phyloP scores from a whole-genome alignment of 1,140 invertebrate species.

The Drosophila truncata region DNA sequence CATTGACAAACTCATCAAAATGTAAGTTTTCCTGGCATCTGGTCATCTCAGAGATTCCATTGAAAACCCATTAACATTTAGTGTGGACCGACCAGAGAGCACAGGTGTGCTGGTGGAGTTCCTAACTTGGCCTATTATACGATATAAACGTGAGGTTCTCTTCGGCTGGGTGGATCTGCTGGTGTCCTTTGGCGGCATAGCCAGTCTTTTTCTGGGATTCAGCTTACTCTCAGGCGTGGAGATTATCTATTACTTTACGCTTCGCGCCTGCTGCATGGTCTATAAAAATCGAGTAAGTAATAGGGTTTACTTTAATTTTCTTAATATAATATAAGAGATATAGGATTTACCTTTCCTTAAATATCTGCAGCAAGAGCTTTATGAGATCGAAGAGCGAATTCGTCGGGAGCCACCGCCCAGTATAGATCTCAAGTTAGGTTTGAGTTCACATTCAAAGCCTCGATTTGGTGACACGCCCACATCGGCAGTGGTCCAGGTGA shows the following conservation, averaged over 20 bases:
- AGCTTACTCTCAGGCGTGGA: conserved; percentile 90
- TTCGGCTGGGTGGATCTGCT: conserved; percentile 92
- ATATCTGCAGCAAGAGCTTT: conserved; percentile 69
- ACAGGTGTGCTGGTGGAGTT: conserved; percentile 86
- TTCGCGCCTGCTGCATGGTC: conserved; percentile 89
- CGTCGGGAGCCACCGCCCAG: conserved; percentile 67
- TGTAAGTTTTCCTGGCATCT: conserved; percentile 79
- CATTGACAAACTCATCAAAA: conserved; percentile 89
- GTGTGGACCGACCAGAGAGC: conserved; percentile 60
- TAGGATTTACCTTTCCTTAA: neutral
- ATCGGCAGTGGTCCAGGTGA: conserved; percentile 54
- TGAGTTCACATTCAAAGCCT: conserved; percentile 50
- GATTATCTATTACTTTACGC: conserved; percentile 90
- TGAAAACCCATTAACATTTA: neutral
- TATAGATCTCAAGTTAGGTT: conserved; percentile 67
- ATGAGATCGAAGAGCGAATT: conserved; percentile 78
- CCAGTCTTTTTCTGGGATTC: conserved; percentile 91
- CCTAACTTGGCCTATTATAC: conserved; percentile 90
- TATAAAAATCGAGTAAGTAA: conserved; percentile 82
- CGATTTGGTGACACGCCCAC: neutral
- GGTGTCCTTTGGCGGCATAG: conserved; percentile 88
- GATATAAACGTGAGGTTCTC: conserved; percentile 90
- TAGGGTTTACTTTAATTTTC: neutral
- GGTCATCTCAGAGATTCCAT: too few relatives aligned
- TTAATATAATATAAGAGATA: too few relatives aligned